phyloP scores from a whole-genome alignment of 2,888 invertebrate species.

The Tetranychus truncatus region DNA sequence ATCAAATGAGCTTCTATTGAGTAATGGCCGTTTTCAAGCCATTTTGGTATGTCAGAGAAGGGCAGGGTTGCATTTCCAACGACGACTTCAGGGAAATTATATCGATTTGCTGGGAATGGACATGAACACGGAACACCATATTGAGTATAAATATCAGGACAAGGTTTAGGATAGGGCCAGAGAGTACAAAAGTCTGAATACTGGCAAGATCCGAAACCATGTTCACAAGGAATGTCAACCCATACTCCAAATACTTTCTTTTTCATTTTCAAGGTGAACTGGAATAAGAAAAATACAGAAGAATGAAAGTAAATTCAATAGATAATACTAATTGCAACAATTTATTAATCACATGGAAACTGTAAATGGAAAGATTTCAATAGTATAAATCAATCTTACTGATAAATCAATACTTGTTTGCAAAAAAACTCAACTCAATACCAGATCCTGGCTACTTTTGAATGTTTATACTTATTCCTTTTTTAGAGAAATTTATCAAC shows the following conservation, averaged over 20 bases:
- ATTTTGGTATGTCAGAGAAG: background rate
- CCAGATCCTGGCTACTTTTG: too few species aligned
- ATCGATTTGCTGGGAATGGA: background rate
- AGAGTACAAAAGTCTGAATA: background rate
- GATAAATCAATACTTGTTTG: too few species aligned
- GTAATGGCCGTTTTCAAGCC: background rate
- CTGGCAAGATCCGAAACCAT: background rate
- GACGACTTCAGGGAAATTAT: background rate
- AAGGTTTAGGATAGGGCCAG: background rate
- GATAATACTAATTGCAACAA: too few species aligned
- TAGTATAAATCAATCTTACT: too few species aligned
- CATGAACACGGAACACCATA: background rate
- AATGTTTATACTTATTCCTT: too few species aligned
- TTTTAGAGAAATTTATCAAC: too few species aligned
- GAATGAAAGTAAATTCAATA: background rate
- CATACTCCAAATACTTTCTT: constrained; percentile 1
- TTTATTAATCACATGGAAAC: too few species aligned
- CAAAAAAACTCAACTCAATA: too few species aligned
- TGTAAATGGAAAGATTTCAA: too few species aligned
- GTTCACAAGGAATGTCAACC: constrained; percentile 1
- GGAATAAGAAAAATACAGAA: background rate
- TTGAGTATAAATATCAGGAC: background rate
- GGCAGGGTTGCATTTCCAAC: background rate
- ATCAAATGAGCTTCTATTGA: background rate
- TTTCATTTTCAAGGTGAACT: background rate